Evolutionary conservation across 2,113 vertebrate genomes (phyloP).

Genomic region (Camelus bactrianus): DNA sequence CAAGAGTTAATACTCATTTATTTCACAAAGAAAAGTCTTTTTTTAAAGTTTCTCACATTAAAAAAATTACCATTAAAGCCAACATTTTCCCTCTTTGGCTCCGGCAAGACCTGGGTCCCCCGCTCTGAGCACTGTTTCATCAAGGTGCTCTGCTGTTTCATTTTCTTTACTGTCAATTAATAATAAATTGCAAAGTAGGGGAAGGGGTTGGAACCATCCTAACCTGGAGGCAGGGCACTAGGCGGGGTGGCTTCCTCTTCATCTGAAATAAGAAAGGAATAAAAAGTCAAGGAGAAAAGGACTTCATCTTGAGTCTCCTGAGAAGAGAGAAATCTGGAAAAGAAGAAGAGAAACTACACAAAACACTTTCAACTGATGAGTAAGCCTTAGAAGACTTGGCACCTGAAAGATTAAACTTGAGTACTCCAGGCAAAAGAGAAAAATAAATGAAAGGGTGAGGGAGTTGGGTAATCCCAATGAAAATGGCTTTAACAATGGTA

Average conservation of each 20-base stretch:
- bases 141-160: background rate
- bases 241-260: conserved; percentile 88
- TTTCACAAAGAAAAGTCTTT: conserved; percentile 24
- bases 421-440: conserved; percentile 74
- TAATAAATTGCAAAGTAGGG: background rate
- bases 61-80: background rate
- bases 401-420: conserved; percentile 82
- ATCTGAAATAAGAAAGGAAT: conserved; percentile 90
- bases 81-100: background rate
- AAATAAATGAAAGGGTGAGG: conserved; percentile 69
- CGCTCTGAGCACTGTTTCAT: background rate
- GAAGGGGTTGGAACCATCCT: conserved; percentile 77
- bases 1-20: conserved; percentile 39
- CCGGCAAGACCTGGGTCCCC: background rate
- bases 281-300: conserved; percentile 83
- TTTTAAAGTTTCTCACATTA: background rate
- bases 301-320: conserved; percentile 72
- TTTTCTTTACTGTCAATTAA: background rate
- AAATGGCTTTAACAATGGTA: conserved; percentile 82
- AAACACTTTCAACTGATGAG: conserved; percentile 77
- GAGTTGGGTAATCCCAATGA: conserved; percentile 36
- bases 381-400: conserved; percentile 80
- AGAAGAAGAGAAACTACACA: conserved; percentile 80
- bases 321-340: conserved; percentile 85
- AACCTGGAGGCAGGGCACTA: conserved; percentile 89